Evolutionary conservation across 2,113 vertebrate species (phyloP).

Genomic region (Romanogobio albipinnatus): DNA sequence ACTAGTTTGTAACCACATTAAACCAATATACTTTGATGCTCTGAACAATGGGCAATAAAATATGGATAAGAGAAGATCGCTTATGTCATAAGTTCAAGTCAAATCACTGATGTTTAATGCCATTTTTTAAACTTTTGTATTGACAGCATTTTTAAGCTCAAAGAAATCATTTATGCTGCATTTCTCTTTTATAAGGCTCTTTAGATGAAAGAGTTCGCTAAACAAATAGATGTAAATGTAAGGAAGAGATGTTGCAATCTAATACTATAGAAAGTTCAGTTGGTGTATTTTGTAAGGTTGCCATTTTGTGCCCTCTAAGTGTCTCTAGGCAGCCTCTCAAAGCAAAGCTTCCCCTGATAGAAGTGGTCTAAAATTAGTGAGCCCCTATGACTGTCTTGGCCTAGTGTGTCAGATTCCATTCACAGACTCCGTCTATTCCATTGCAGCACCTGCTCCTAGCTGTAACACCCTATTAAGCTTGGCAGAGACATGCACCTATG

Average conservation of each 20-base stretch:
- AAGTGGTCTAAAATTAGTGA: slow-evolving; percentile 83
- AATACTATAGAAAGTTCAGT: background rate
- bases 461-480: slow-evolving; percentile 68
- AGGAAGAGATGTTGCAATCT: background rate
- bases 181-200: background rate
- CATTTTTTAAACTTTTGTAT: background rate
- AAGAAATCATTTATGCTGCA: background rate
- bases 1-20: background rate
- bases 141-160: background rate
- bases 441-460: slow-evolving; percentile 85
- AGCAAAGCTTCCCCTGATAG: slow-evolving; percentile 69
- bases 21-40: background rate
- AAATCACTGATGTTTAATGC: background rate
- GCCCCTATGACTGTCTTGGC: slow-evolving; percentile 76
- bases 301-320: slow-evolving; percentile 29
- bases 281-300: background rate
- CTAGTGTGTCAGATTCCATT: slow-evolving; percentile 81
- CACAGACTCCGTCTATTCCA: slow-evolving; percentile 70
- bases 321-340: slow-evolving; percentile 52
- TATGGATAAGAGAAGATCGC: background rate
- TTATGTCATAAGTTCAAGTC: background rate
- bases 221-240: too few species aligned
- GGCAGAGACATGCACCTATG: slow-evolving; percentile 60
- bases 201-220: background rate
- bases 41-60: slow-evolving; percentile 4